Conservation (phyloP, 2,113 vertebrate species). For the Platycercus adscitus region DNA sequence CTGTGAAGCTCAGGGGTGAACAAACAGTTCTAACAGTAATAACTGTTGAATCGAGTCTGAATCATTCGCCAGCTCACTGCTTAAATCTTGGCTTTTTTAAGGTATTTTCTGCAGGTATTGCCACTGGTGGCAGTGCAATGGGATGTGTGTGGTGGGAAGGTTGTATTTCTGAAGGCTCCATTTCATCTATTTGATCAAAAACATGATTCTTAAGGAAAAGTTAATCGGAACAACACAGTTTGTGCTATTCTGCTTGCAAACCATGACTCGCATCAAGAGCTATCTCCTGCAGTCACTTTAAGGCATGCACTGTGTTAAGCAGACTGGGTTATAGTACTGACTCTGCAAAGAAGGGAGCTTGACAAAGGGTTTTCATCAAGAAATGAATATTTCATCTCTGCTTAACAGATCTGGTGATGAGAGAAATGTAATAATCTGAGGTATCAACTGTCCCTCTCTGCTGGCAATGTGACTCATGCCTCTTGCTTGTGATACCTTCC, state of each 20-base stretch:
- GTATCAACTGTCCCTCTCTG: neutral
- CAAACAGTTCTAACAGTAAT: neutral
- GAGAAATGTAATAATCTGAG: conserved; percentile 1
- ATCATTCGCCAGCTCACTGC: neutral
- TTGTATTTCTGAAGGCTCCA: neutral
- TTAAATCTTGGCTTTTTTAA: neutral
- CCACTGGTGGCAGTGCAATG: neutral
- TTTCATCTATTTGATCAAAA: neutral
- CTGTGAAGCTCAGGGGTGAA: neutral
- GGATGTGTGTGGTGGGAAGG: neutral
- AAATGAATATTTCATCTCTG: conserved; percentile 16
- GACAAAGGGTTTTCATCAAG: neutral
- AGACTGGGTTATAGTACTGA: neutral
- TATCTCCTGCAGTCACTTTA: neutral
- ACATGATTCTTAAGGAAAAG: neutral
- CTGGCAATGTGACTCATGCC: neutral
- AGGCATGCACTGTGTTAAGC: neutral
- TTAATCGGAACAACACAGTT: neutral
- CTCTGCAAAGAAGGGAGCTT: neutral
- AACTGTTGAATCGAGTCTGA: neutral
- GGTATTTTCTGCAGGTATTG: neutral
- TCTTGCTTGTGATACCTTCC: neutral
- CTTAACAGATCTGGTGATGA: neutral
- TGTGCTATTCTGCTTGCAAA: neutral
- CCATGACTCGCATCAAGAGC: neutral